phyloP scores from a whole-genome alignment of 2,888 invertebrate species.

The Pyrochroa serraticornis region DNA sequence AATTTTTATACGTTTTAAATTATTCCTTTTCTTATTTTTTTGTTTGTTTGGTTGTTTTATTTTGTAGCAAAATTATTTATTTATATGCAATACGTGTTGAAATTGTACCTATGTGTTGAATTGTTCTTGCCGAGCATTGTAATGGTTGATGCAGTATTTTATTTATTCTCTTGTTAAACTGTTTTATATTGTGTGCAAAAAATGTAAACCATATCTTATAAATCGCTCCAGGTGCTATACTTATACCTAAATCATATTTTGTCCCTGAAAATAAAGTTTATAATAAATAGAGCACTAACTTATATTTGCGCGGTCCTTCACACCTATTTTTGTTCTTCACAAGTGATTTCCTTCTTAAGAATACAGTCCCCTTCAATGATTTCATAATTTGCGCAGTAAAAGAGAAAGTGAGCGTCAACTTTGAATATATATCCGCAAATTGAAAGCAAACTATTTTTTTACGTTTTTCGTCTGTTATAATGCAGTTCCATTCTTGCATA shows the following conservation, averaged over 20 bases:
- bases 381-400: too few species aligned
- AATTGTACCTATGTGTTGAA: slow-evolving; percentile 30
- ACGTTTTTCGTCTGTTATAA: too few species aligned
- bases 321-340: background rate
- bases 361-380: too few species aligned
- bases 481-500: too few species aligned
- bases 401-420: too few species aligned
- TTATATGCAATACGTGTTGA: slow-evolving; percentile 22
- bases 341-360: too few species aligned
- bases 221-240: too few species aligned
- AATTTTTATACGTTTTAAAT: background rate
- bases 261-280: slow-evolving; percentile 16
- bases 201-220: too few species aligned
- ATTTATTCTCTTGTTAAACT: slow-evolving; percentile 33
- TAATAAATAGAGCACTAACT: slow-evolving; percentile 21
- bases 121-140: slow-evolving; percentile 44
- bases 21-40: background rate
- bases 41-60: background rate
- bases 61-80: slow-evolving; percentile 11
- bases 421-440: too few species aligned
- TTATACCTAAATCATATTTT: slow-evolving; percentile 10
- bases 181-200: background rate
- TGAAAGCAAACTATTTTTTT: too few species aligned
- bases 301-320: too few species aligned
- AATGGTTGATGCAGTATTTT: slow-evolving; percentile 40